phyloP scores from a whole-genome alignment of 2,797 vertebrate species.

The Synaphobranchus kaupii region DNA sequence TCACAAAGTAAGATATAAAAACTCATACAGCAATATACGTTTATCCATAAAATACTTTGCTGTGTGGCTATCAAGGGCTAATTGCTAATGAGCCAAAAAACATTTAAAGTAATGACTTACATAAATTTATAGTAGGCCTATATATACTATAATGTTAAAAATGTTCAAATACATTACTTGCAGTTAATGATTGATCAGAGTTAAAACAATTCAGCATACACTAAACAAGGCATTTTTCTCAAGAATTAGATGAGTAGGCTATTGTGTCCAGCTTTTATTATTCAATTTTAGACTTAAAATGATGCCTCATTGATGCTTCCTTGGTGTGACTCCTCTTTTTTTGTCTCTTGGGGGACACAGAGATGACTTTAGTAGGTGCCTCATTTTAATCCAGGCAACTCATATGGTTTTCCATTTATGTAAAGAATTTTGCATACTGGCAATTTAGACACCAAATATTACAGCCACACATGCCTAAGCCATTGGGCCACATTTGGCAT shows the following conservation, averaged over 20 bases:
- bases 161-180: not conserved
- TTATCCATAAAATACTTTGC: not conserved
- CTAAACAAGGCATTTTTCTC: not conserved
- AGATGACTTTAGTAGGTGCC: not conserved
- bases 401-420: constrained; percentile 1
- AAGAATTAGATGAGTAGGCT: no score
- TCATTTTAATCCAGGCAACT: not conserved
- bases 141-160: not conserved
- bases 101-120: not conserved
- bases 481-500: constrained; percentile 16
- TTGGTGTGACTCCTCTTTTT: not conserved
- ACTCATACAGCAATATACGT: not conserved
- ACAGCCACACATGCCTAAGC: not conserved
- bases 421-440: not conserved
- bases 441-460: constrained; percentile 11
- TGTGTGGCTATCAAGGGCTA: not conserved
- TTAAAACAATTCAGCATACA: not conserved
- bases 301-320: not conserved
- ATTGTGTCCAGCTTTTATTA: no score
- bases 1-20: not conserved
- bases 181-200: not conserved
- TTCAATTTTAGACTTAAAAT: not conserved
- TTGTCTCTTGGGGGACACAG: not conserved
- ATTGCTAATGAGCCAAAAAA: not conserved
- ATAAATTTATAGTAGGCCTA: not conserved